These are phyloP conservation scores for Ophioninae sp. DNA, from an alignment of 2,888 invertebrate genomes.

Conservation along the genomic window DNA sequence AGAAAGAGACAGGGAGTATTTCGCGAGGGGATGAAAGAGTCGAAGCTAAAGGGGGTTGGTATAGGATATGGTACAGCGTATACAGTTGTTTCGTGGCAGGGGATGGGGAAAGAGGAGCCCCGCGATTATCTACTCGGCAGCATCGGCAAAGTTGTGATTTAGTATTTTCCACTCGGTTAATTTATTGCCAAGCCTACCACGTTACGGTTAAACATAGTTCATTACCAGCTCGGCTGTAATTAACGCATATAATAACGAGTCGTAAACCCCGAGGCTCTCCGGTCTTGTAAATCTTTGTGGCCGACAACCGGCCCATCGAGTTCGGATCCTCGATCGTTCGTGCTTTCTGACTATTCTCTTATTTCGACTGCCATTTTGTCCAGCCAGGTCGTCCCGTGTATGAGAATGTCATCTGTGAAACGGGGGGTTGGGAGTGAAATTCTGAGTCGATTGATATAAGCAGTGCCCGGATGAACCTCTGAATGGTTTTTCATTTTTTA, in stretches of 20 bases:
- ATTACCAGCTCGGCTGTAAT: conserved; percentile 78
- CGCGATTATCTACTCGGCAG: conserved; percentile 79
- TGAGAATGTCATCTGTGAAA: no score
- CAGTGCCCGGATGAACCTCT: no score
- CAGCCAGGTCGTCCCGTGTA: no score
- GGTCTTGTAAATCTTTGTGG: conserved; percentile 78
- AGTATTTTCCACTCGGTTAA: conserved; percentile 80
- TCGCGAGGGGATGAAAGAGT: conserved; percentile 58
- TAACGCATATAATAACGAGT: conserved; percentile 80
- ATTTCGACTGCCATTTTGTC: neutral
- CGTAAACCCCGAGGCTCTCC: conserved; percentile 76
- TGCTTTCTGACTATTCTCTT: conserved; percentile 46
- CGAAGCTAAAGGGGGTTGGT: conserved; percentile 44
- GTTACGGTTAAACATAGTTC: conserved; percentile 80
- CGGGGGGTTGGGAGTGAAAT: no score
- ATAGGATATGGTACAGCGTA: conserved; percentile 64
- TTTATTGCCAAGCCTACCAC: conserved; percentile 80
- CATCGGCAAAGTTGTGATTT: conserved; percentile 80
- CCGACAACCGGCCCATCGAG: conserved; percentile 69
- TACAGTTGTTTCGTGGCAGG: conserved; percentile 74
- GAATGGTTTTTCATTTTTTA: no score
- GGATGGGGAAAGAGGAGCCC: neutral
- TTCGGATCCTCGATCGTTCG: conserved; percentile 50
- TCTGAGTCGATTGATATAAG: no score
- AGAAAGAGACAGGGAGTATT: conserved; percentile 22